A percentile compares a stretch with the other conserved stretches of the same genome.
These are phyloP conservation scores for Phengaris arion DNA, from an alignment of 2,888 invertebrate genomes.

Conservation along the genomic window DNA sequence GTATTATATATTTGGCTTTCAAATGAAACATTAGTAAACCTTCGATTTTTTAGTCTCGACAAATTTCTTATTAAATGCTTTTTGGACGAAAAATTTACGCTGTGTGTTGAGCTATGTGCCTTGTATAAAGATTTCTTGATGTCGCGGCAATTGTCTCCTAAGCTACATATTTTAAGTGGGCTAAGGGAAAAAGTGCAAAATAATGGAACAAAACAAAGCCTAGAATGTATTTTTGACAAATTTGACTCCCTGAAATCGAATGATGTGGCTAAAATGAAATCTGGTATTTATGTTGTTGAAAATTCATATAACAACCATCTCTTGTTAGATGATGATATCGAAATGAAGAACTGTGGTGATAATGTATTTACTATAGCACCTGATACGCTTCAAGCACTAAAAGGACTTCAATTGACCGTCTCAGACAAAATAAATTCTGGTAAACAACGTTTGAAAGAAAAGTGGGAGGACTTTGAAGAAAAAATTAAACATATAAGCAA, in stretches of 20 bases:
- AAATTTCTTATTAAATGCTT: conserved; percentile 81
- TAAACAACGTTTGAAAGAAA: conserved; percentile 76
- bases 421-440: conserved; percentile 75
- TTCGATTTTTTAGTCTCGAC: conserved; percentile 80
- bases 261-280: conserved; percentile 69
- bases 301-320: conserved; percentile 65
- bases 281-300: conserved; percentile 79
- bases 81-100: conserved; percentile 78
- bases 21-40: conserved; percentile 77
- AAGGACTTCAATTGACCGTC: conserved; percentile 72
- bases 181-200: conserved; percentile 73
- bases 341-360: conserved; percentile 50
- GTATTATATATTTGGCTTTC: conserved; percentile 82
- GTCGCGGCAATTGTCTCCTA: conserved; percentile 65
- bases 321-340: conserved; percentile 49
- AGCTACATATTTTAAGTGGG: conserved; percentile 74
- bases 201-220: conserved; percentile 60
- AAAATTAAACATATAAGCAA: conserved; percentile 67
- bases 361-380: conserved; percentile 63
- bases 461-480: conserved; percentile 76
- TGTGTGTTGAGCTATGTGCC: conserved; percentile 81
- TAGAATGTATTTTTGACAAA: conserved; percentile 61
- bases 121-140: conserved; percentile 76
- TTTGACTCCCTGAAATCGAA: conserved; percentile 61
- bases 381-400: conserved; percentile 73